A percentile compares a stretch with the other conserved stretches of the same genome.
phyloP scores from a whole-genome alignment of 2,888 invertebrate genomes.

The Lamproptera curius region DNA sequence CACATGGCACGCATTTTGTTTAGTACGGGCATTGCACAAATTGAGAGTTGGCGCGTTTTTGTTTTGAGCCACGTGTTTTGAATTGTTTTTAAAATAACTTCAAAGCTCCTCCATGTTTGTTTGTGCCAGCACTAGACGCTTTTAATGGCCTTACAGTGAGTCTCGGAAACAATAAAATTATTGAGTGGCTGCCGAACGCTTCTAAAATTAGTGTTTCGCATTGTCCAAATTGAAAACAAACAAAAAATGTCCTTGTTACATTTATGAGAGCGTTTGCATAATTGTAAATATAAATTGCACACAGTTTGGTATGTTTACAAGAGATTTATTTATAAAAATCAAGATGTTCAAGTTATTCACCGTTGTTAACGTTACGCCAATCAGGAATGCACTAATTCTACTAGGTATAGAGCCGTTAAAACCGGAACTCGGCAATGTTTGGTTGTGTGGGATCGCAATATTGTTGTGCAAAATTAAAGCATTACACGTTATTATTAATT shows the following conservation, averaged over 20 bases:
- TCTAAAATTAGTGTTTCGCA: constrained; percentile 5
- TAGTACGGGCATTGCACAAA: constrained; percentile 66
- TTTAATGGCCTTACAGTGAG: constrained; percentile 14
- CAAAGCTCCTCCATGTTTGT: constrained; percentile 30
- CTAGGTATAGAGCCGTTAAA: too few relatives aligned
- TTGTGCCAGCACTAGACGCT: constrained; percentile 21
- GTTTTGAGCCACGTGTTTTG: constrained; percentile 59
- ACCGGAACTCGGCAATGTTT: too few relatives aligned
- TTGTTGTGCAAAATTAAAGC: too few relatives aligned
- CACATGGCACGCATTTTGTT: constrained; percentile 68
- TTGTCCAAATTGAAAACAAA: constrained; percentile 1
- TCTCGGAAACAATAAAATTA: constrained; percentile 19
- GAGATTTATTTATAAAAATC: too few relatives aligned
- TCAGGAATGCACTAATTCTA: too few relatives aligned
- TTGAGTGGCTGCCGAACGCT: constrained; percentile 13
- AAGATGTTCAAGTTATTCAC: too few relatives aligned
- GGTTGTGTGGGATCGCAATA: too few relatives aligned
- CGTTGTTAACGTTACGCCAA: too few relatives aligned
- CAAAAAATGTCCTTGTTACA: neutral
- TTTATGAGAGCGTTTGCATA: neutral
- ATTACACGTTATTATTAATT: too few relatives aligned
- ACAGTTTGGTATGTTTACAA: too few relatives aligned
- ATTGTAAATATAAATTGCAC: too few relatives aligned
- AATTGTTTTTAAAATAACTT: constrained; percentile 35
- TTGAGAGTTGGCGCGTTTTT: constrained; percentile 66